Evolutionary conservation across 2,797 vertebrate genomes (phyloP).

Genomic region (Rhabdomys pumilio): DNA sequence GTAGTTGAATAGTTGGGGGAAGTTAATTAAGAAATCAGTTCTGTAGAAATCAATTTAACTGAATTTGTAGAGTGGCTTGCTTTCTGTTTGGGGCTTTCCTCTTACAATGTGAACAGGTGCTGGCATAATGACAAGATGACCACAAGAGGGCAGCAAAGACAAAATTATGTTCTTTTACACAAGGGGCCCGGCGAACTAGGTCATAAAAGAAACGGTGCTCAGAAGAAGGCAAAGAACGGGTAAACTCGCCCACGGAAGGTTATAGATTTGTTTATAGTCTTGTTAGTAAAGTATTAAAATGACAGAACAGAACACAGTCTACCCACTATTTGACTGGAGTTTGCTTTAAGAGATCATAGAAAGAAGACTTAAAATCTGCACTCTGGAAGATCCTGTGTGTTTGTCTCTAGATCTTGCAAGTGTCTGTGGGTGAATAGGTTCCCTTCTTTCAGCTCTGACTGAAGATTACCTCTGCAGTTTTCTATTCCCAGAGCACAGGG

Average conservation of each 20-base stretch:
- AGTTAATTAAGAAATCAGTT: neutral
- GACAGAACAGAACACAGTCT: constrained; percentile 75
- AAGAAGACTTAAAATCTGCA: constrained; percentile 65
- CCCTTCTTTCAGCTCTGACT: constrained; percentile 69
- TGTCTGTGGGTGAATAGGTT: constrained; percentile 70
- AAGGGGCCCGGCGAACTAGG: neutral
- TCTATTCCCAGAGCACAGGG: neutral
- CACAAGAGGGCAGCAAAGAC: constrained; percentile 86
- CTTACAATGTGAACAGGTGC: neutral
- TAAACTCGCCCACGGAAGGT: constrained; percentile 34
- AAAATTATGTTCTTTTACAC: constrained; percentile 64
- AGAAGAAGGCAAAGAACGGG: constrained; percentile 65
- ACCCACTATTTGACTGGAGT: constrained; percentile 42
- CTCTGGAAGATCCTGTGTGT: constrained; percentile 72
- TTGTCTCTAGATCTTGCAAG: constrained; percentile 70
- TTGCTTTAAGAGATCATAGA: constrained; percentile 73
- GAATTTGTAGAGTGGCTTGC: neutral
- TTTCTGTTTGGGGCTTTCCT: neutral
- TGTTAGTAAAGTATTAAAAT: constrained; percentile 79
- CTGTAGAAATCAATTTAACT: constrained; percentile 33
- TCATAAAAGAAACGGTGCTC: constrained; percentile 56
- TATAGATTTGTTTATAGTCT: constrained; percentile 67
- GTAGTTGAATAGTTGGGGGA: neutral
- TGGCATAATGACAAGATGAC: constrained; percentile 36
- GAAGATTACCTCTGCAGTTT: constrained; percentile 69